Base-by-base conservation (phyloP, 23 tunicate species). In the Styela clava region DNA sequence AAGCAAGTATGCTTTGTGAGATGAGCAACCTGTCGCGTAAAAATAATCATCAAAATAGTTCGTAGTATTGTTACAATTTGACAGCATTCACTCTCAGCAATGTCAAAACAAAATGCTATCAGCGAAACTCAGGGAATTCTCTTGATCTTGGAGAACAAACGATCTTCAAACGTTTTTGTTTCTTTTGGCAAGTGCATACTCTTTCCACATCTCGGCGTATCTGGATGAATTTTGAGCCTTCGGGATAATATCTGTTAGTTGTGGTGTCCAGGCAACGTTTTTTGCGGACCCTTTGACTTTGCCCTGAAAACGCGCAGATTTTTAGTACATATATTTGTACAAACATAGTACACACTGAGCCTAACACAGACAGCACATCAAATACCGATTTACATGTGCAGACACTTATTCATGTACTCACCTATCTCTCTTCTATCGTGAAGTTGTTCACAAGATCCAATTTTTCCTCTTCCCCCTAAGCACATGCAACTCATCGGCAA, bases 401-500 rank as follows among this genome's bases (percentile, higher is more conserved):
- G n/a, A n/a, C n/a, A n/a, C n/a, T n/a, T n/a, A n/a, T n/a, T n/a
- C n/a, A n/a, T n/a, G n/a, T 23, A 26, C 24, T 52, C 30, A 76
- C 81, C 65, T 44, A 76, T 2, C 24, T 76, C 65, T 44, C 81
- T 51, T 2, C 81, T 76, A 26, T 76, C 81, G 24, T 52, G 2
- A 25, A 76, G 65, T 44, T 24, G 31, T 52, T 76, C 81, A 29
- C 81, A 76, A 25, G 52, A 44, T 7, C 81, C 81, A 0, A 44
- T 27, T 76, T 29, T 25, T 22, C 81, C 81, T 24, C 81, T 76
- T 76, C 81, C 81, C 18, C 81, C 81, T 21, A 76, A 56, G 24
- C 81, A 76, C 28, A 76, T 24, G 37, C 81, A 76, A 29, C 65
- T 76, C 32, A 44, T 26, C 30, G 64, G 65, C 32, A 44, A 20